phyloP scores from a whole-genome alignment of 2,113 vertebrate genomes.

The Verasper variegatus region DNA sequence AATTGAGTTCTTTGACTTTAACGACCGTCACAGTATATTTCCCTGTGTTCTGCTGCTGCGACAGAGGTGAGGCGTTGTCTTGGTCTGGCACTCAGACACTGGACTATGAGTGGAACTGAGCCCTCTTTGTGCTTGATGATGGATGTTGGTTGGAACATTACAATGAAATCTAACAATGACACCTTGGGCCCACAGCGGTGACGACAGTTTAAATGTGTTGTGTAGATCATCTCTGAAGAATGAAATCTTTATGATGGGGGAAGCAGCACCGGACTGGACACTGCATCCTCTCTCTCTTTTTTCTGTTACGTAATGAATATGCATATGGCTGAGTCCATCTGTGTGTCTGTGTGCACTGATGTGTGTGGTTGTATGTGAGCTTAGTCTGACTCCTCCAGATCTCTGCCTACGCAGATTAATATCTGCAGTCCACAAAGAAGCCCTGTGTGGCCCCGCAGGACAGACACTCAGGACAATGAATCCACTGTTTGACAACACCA shows the following conservation, averaged over 20 bases:
- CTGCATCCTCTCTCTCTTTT: conserved; percentile 52
- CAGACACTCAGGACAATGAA: conserved; percentile 72
- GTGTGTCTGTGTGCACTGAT: conserved; percentile 55
- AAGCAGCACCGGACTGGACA: conserved; percentile 35
- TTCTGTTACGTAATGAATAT: conserved; percentile 69
- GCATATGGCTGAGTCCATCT: conserved; percentile 47
- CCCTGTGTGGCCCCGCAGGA: conserved; percentile 72
- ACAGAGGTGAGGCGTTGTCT: conserved; percentile 32
- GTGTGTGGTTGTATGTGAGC: conserved; percentile 71
- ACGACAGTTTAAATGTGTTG: conserved; percentile 27
- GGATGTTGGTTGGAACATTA: conserved; percentile 33
- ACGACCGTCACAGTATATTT: background rate
- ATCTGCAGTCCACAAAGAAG: conserved; percentile 76
- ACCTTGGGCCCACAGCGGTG: conserved; percentile 53
- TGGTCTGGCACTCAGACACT: conserved; percentile 39
- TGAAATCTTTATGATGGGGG: conserved; percentile 41
- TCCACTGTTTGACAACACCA: conserved; percentile 72
- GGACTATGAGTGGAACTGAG: conserved; percentile 36
- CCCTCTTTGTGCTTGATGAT: conserved; percentile 58
- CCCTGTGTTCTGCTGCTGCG: conserved; percentile 6
- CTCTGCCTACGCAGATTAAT: conserved; percentile 76
- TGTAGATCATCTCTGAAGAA: conserved; percentile 48
- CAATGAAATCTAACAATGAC: conserved; percentile 42
- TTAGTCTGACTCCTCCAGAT: conserved; percentile 75
- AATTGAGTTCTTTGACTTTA: background rate